Evolutionary conservation across 1,140 invertebrate genomes (phyloP).

Genomic region (Procambarus virginalis): DNA sequence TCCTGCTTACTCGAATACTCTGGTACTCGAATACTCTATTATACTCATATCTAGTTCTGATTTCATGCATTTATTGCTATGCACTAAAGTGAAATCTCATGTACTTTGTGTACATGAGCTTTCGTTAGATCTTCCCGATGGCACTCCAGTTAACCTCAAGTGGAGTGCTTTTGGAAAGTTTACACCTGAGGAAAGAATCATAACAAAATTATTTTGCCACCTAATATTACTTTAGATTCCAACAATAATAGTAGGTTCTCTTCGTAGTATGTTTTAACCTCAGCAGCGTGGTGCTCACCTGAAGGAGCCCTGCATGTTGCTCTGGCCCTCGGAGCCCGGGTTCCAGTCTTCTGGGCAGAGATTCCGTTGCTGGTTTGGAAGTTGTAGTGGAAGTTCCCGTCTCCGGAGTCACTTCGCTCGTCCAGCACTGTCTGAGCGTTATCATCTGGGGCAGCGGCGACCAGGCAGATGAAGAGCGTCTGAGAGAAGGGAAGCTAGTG

Average conservation of each 20-base stretch:
- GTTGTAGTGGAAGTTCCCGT: slow-evolving; percentile 36
- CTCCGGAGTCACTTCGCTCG: slow-evolving; percentile 14
- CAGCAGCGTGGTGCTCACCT: not conserved
- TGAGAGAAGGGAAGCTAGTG: not conserved
- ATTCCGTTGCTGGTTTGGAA: slow-evolving; percentile 36
- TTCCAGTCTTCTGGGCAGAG: not conserved
- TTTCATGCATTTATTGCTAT: no score
- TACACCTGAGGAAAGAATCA: not conserved
- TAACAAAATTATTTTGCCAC: not conserved
- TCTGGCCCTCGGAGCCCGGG: slow-evolving; percentile 17
- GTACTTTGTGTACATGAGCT: not conserved
- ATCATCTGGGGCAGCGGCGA: not conserved
- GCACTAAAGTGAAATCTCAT: no score
- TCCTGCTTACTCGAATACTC: no score
- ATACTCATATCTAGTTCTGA: no score
- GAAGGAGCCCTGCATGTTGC: slow-evolving; percentile 34
- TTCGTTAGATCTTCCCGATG: not conserved
- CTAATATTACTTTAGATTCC: not conserved
- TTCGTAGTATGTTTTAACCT: not conserved
- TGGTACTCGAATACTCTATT: no score
- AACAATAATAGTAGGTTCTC: not conserved
- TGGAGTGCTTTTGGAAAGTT: not conserved
- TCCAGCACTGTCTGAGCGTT: not conserved
- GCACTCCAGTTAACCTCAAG: not conserved
- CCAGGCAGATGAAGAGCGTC: slow-evolving; percentile 6